Conservation (phyloP, 2,797 vertebrate species). For the Mareca penelope region DNA sequence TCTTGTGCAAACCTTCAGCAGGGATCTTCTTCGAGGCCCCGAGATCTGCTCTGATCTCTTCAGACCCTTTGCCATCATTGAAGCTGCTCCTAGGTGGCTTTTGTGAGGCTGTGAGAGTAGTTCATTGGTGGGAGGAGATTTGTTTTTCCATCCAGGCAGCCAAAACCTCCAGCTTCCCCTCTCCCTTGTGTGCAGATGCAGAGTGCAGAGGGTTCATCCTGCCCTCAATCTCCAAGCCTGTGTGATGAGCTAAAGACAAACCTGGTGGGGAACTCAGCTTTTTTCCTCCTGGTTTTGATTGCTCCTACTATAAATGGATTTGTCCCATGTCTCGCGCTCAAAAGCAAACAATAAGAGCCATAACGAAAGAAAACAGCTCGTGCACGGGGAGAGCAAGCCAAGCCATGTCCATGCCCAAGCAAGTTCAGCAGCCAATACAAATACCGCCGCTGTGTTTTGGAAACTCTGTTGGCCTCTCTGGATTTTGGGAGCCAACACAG, state of each 20-base stretch:
- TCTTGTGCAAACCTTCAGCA: not conserved
- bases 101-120: slow-evolving; percentile 65
- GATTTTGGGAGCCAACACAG: slow-evolving; percentile 36
- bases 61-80: not conserved
- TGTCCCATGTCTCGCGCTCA: not conserved
- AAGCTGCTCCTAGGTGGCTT: slow-evolving; percentile 17
- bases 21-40: not conserved
- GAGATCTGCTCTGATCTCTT: not conserved
- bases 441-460: slow-evolving; percentile 51
- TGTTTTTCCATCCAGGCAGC: slow-evolving; percentile 73
- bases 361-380: slow-evolving; percentile 40
- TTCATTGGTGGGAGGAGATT: slow-evolving; percentile 67
- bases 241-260: not conserved
- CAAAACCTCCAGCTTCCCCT: slow-evolving; percentile 70
- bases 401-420: slow-evolving; percentile 17
- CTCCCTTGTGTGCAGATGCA: not conserved
- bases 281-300: not conserved
- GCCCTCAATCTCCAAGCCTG: not conserved
- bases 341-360: slow-evolving; percentile 4
- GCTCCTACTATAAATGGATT: not conserved
- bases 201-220: not conserved
- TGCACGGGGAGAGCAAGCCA: not conserved
- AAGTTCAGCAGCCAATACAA: slow-evolving; percentile 57
- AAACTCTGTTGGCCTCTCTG: slow-evolving; percentile 22
- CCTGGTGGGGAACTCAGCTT: not conserved